These are phyloP conservation scores for Mythimna ferrago DNA, from an alignment of 2,888 invertebrate genomes.

Conservation along the genomic window DNA sequence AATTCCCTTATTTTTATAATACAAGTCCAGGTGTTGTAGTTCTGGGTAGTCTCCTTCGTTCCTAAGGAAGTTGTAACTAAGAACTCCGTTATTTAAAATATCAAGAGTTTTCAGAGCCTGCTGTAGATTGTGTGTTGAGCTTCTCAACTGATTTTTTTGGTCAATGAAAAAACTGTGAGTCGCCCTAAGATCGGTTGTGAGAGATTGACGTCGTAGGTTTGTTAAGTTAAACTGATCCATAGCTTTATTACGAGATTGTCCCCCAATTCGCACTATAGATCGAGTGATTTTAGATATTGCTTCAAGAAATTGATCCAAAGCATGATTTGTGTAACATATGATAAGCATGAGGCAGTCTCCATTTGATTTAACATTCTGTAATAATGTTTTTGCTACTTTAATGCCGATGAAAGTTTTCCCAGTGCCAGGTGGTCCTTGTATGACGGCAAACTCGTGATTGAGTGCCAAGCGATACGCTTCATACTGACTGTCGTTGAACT, in stretches of 20 bases:
- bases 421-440: conserved; percentile 97
- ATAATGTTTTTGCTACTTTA: conserved; percentile 92
- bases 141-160: conserved; percentile 68
- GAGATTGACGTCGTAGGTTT: conserved; percentile 71
- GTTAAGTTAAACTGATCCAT: conserved; percentile 83
- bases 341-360: conserved; percentile 91
- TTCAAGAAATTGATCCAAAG: conserved; percentile 95
- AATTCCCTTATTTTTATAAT: conserved; percentile 56
- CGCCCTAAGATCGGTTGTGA: conserved; percentile 10
- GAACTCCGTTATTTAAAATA: conserved; percentile 72
- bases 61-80: conserved; percentile 62
- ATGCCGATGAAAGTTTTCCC: conserved; percentile 96
- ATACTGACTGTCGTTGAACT: conserved; percentile 92
- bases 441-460: conserved; percentile 93
- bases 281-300: conserved; percentile 91
- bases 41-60: conserved; percentile 58
- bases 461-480: conserved; percentile 92
- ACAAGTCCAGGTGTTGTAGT: conserved; percentile 57
- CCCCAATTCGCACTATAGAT: conserved; percentile 93
- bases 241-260: conserved; percentile 91
- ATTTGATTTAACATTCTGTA: conserved; percentile 86
- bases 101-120: conserved; percentile 69
- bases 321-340: conserved; percentile 96
- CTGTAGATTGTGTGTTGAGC: conserved; percentile 66
- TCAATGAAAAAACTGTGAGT: conserved; percentile 65